These are phyloP conservation scores for Cheilinus undulatus DNA, from an alignment of 2,113 vertebrate genomes.

Conservation along the genomic window DNA sequence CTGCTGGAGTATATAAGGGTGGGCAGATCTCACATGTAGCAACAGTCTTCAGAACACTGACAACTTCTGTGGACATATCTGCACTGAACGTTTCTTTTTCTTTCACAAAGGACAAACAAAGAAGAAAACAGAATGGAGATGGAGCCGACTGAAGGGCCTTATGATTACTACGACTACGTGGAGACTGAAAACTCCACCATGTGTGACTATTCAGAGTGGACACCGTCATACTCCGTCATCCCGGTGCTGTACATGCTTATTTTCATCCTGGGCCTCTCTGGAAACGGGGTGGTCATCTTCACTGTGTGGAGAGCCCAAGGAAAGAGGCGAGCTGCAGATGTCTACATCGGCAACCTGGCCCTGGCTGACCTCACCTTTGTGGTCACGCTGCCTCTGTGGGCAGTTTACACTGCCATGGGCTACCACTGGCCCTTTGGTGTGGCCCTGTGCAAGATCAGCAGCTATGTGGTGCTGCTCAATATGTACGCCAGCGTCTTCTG, in stretches of 20 bases:
- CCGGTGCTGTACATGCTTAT: slow-evolving; percentile 90
- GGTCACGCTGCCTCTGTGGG: slow-evolving; percentile 89
- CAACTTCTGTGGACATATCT: slow-evolving; percentile 31
- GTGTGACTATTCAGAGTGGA: slow-evolving; percentile 86
- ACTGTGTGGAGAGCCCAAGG: slow-evolving; percentile 86
- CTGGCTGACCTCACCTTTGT: slow-evolving; percentile 90
- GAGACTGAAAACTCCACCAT: slow-evolving; percentile 69
- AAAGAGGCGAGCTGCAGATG: slow-evolving; percentile 83
- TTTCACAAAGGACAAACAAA: background rate
- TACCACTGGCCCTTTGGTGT: slow-evolving; percentile 91
- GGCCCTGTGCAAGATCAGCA: slow-evolving; percentile 89
- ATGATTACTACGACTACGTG: slow-evolving; percentile 72
- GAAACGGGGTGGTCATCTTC: slow-evolving; percentile 89
- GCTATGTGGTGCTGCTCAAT: slow-evolving; percentile 88
- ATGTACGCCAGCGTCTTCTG: slow-evolving; percentile 92
- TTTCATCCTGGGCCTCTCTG: slow-evolving; percentile 89
- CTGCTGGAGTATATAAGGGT: slow-evolving; percentile 72
- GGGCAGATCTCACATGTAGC: slow-evolving; percentile 41
- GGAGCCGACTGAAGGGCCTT: slow-evolving; percentile 36
- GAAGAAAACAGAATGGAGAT: slow-evolving; percentile 39
- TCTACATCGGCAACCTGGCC: slow-evolving; percentile 89
- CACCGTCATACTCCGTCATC: slow-evolving; percentile 85
- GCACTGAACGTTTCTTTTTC: background rate
- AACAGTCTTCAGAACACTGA: slow-evolving; percentile 56
- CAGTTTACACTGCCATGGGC: slow-evolving; percentile 86